These are phyloP conservation scores for Paracentrotus lividus DNA, from an alignment of 53 echinoderm and acorn worm genomes.

Conservation along the genomic window DNA sequence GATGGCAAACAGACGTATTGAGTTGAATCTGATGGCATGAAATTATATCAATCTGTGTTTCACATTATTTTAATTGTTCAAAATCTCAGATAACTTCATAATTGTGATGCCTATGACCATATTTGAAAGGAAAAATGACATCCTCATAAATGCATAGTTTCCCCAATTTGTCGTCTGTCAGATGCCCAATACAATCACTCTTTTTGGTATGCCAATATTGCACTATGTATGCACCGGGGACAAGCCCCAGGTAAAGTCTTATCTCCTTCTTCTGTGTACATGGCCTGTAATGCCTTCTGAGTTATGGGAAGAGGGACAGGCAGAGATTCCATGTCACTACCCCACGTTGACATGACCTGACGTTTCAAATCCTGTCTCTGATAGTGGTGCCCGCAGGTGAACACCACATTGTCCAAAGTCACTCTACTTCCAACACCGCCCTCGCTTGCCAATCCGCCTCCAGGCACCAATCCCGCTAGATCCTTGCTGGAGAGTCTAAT, in stretches of 20 bases:
- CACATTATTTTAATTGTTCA: neutral
- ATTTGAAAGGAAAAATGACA: neutral
- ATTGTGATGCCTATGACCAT: neutral
- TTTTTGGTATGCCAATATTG: constrained; percentile 72
- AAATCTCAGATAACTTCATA: neutral
- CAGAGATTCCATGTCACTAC: constrained; percentile 74
- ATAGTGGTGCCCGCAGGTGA: constrained; percentile 92
- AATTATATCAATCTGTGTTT: neutral
- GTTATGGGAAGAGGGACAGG: constrained; percentile 84
- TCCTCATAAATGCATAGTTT: neutral
- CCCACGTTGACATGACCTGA: constrained; percentile 71
- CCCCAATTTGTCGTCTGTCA: neutral
- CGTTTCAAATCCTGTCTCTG: constrained; percentile 68
- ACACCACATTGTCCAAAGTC: constrained; percentile 74
- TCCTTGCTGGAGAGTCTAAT: constrained; percentile 76
- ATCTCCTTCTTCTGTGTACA: constrained; percentile 75
- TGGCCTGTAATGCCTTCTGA: constrained; percentile 75
- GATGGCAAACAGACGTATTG: neutral
- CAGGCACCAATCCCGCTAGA: constrained; percentile 68
- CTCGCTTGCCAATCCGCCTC: neutral
- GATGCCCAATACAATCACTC: neutral
- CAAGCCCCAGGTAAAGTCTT: constrained; percentile 81
- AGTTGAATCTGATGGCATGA: neutral
- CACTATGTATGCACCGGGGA: constrained; percentile 82
- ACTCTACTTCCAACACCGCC: neutral